Base-by-base conservation (phyloP, 2,113 vertebrate species). In the Hippocampus abdominalis region DNA sequence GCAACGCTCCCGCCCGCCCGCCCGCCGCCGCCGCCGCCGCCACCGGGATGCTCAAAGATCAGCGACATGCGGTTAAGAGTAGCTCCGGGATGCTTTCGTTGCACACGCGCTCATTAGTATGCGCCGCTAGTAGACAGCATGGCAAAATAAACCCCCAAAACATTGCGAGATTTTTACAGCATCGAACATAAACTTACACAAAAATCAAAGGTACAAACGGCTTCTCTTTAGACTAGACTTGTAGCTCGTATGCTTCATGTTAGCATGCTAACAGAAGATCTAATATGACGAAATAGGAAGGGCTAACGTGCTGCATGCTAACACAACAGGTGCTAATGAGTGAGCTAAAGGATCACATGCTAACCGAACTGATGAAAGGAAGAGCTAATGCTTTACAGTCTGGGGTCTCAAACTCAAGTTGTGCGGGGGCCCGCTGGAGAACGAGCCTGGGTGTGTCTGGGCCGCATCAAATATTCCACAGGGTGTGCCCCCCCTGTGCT, bases 31-130 rank as follows among this genome's bases (percentile, higher is more conserved):
- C 32, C 12, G 56, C 56, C 23, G 12, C 25, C 39, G 12, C 39
- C 39, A n/a, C 62, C 39, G 62, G 40, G 62, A 23, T 21, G 66
- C 49, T 56, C 32, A 51, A 51, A 68, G 51, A 18, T 68, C 48
- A 54, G 48, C 66, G 66, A 68, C 66, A 68, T 68, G 66, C 66
- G n/a, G 66, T 68, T 54, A 36, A 65, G 27, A 60, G 32, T 29
- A 60, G 57, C 57, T 29, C 23, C 2, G 63, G n/a, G 42, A 23
- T n/a, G 21, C 27, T 64, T 44, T 49, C 1, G 46, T 6, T 2
- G 46, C 36, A 8, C n/a, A 3, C 42, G n/a, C 39, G 18, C 61
- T 63, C 27, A 20, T 40, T 63, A 63, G 36, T 63, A 40, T 48
- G n/a, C n/a, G 21, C 27, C 4, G 54, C 12, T 8, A 25, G 23